Conservation (phyloP, 2,113 vertebrate species). For the Myxocyprinus asiaticus region DNA sequence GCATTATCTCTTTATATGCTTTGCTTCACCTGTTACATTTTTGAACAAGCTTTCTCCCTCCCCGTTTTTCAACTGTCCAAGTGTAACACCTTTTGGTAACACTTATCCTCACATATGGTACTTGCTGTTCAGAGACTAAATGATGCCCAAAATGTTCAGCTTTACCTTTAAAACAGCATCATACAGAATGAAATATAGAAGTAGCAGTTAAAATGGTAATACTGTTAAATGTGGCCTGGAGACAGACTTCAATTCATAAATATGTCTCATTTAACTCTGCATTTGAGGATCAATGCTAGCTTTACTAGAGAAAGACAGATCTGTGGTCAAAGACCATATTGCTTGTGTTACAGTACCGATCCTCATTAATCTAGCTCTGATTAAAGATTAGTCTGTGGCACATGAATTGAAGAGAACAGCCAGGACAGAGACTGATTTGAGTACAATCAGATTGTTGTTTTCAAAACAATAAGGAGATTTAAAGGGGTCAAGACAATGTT, state of each 20-base stretch:
- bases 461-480: neutral
- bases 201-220: neutral
- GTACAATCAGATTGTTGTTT: too few species aligned
- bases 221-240: neutral
- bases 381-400: neutral
- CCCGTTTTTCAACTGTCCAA: conserved; percentile 2
- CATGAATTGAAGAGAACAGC: neutral
- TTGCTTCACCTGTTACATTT: neutral
- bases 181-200: conserved; percentile 21
- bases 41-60: conserved; percentile 35
- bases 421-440: too few species aligned
- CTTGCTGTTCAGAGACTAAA: neutral
- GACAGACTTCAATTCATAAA: neutral
- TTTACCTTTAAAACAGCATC: conserved; percentile 21
- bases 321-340: neutral
- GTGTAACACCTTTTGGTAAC: neutral
- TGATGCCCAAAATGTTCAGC: neutral
- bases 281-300: neutral
- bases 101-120: neutral
- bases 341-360: neutral
- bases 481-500: too few species aligned
- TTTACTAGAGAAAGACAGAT: neutral
- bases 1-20: neutral
- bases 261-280: neutral
- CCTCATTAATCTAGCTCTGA: neutral